phyloP scores from a whole-genome alignment of 2,797 vertebrate genomes.

The Champsocephalus esox region DNA sequence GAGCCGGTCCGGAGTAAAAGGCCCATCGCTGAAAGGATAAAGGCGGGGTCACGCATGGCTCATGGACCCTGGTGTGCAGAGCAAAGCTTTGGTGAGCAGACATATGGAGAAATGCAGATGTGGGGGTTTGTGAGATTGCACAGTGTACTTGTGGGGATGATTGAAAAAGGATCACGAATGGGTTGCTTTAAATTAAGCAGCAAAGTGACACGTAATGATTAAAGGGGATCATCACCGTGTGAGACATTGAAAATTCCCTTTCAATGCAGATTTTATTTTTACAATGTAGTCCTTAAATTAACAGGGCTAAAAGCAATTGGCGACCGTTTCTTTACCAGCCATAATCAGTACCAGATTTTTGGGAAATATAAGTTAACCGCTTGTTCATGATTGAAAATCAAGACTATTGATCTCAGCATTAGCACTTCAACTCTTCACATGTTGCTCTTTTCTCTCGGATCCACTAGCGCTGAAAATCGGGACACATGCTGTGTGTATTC shows the following conservation, averaged over 20 bases:
- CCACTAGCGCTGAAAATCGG: constrained; percentile 58
- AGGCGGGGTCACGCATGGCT: background rate
- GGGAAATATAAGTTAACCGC: constrained; percentile 53
- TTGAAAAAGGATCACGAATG: background rate
- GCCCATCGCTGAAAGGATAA: background rate
- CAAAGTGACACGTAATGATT: background rate
- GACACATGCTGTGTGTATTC: constrained; percentile 61
- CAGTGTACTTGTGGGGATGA: background rate
- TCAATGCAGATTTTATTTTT: background rate
- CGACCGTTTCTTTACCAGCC: too few relatives aligned
- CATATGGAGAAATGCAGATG: background rate
- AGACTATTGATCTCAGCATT: constrained; percentile 67
- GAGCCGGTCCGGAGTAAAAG: background rate
- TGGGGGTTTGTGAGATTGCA: background rate
- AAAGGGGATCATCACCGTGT: background rate
- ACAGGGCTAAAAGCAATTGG: background rate
- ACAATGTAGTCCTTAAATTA: background rate
- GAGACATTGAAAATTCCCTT: background rate
- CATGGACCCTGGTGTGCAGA: background rate
- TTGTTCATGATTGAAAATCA: constrained; percentile 37
- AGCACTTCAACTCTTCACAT: constrained; percentile 29
- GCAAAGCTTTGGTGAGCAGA: constrained; percentile 5
- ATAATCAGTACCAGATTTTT: too few relatives aligned
- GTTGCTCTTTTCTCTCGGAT: constrained; percentile 46
- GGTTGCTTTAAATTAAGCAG: background rate